Conservation (phyloP, 2,113 vertebrate genomes). For the Eudyptes chrysolophus region DNA sequence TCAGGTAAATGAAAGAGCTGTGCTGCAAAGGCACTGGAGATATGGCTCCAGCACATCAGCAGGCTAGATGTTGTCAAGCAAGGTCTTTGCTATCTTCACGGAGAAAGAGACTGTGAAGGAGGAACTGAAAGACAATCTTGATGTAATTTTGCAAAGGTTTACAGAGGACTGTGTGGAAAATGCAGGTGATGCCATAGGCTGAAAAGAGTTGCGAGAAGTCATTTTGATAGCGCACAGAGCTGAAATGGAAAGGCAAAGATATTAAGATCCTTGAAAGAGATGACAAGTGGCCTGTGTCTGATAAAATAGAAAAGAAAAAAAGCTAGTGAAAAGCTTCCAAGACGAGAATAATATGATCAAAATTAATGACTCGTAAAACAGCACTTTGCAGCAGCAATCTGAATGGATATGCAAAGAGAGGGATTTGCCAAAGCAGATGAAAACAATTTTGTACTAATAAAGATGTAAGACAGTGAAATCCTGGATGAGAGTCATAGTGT, state of each 20-base stretch:
- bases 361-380: slow-evolving; percentile 18
- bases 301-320: not conserved
- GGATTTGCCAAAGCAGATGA: not conserved
- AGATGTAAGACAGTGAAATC: not conserved
- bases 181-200: not conserved
- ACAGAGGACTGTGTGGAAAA: not conserved
- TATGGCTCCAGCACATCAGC: not conserved
- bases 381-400: not conserved
- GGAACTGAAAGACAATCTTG: not conserved
- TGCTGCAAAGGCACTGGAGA: not conserved
- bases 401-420: not conserved
- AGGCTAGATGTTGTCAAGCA: not conserved
- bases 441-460: not conserved
- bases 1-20: not conserved
- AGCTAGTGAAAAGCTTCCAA: not conserved
- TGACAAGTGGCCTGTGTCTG: not conserved
- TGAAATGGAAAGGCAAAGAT: not conserved
- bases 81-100: not conserved
- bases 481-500: not conserved
- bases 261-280: not conserved
- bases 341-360: not conserved
- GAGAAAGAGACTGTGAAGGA: not conserved
- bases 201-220: not conserved
- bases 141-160: not conserved
- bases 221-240: not conserved